A percentile compares a stretch with the other conserved stretches of the same genome.
These are phyloP conservation scores for Porites divaricata DNA, from an alignment of 92 coral and sea anemone genomes.

Conservation along the genomic window DNA sequence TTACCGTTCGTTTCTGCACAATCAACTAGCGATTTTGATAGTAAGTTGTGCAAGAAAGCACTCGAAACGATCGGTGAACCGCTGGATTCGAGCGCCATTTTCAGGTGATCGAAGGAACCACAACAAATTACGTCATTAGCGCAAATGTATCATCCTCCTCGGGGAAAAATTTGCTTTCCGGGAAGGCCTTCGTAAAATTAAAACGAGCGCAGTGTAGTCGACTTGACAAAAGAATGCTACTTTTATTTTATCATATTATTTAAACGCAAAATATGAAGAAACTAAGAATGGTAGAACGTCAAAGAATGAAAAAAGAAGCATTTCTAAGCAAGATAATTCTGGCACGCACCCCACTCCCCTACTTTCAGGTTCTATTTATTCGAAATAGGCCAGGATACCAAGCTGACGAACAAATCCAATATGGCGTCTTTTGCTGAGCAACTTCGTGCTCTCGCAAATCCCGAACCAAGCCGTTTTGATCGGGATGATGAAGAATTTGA, in stretches of 20 bases:
- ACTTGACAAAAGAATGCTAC: too few relatives aligned
- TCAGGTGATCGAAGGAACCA: constrained; percentile 63
- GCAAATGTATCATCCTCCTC: neutral
- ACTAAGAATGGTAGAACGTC: too few relatives aligned
- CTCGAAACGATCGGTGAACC: constrained; percentile 54
- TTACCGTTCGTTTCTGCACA: constrained; percentile 31
- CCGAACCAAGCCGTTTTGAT: constrained; percentile 89
- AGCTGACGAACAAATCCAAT: constrained; percentile 59
- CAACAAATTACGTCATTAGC: constrained; percentile 94
- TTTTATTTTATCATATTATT: too few relatives aligned
- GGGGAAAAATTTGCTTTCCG: neutral
- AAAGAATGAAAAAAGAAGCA: too few relatives aligned
- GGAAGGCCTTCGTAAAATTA: neutral
- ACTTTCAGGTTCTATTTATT: neutral
- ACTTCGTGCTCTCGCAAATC: constrained; percentile 72
- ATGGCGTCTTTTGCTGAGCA: constrained; percentile 98
- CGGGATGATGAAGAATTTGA: constrained; percentile 85
- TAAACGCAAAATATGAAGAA: too few relatives aligned
- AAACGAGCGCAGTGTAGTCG: too few relatives aligned
- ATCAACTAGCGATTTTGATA: constrained; percentile 42
- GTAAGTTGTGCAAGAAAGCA: constrained; percentile 58
- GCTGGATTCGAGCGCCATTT: constrained; percentile 87
- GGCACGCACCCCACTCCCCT: constrained; percentile 11
- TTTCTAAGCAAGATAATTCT: too few relatives aligned
- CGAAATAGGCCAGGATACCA: constrained; percentile 39